These are phyloP conservation scores for Microplitis demolitor DNA, from an alignment of 1,140 invertebrate species.

Conservation along the genomic window DNA sequence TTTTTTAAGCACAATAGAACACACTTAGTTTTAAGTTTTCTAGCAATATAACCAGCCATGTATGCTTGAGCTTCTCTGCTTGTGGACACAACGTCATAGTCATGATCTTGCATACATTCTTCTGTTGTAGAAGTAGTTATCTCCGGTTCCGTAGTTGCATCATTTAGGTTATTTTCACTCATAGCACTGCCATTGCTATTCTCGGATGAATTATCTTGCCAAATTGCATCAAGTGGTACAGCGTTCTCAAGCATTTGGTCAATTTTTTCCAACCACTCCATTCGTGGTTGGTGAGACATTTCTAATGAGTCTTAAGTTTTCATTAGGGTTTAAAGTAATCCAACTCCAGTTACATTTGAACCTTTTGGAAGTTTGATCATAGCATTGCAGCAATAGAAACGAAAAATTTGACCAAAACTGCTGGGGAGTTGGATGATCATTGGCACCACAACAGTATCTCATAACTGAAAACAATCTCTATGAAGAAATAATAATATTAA, in stretches of 20 bases:
- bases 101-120: not conserved
- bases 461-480: too few species aligned
- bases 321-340: not conserved
- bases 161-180: too few species aligned
- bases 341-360: not conserved
- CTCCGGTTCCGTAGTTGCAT: too few species aligned
- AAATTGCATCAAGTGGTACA: too few species aligned
- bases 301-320: not conserved
- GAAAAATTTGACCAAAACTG: not conserved
- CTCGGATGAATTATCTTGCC: too few species aligned
- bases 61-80: not conserved
- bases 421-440: not conserved
- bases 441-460: too few species aligned
- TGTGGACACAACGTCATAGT: not conserved
- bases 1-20: not conserved
- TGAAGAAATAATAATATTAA: too few species aligned
- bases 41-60: not conserved
- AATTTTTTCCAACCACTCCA: not conserved
- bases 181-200: not conserved
- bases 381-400: not conserved
- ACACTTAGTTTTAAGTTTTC: not conserved
- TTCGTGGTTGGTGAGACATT: not conserved
- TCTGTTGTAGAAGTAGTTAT: not conserved
- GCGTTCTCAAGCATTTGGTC: too few species aligned
- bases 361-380: not conserved